Conservation (phyloP, 2,797 vertebrate species). For the Notolabrus celidotus region DNA sequence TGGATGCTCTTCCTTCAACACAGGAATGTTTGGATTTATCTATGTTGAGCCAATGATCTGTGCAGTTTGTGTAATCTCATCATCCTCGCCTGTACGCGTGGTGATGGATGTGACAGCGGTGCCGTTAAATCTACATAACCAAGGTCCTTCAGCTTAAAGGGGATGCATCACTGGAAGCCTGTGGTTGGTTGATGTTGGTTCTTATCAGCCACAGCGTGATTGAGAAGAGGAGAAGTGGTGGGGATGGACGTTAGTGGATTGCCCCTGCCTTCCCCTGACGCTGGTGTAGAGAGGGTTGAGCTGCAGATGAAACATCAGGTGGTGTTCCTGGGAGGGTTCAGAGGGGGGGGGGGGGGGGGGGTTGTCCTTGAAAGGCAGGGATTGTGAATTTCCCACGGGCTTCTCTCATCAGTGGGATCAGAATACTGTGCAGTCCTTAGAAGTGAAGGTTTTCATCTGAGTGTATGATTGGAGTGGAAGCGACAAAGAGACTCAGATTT, state of each 20-base stretch:
- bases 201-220: conserved; percentile 23
- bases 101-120: conserved; percentile 53
- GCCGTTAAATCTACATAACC: conserved; percentile 51
- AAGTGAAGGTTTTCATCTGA: conserved; percentile 15
- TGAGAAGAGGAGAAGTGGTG: conserved; percentile 42
- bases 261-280: conserved; percentile 15
- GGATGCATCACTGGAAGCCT: conserved; percentile 30
- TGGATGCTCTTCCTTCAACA: neutral
- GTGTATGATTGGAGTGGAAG: conserved; percentile 20
- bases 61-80: conserved; percentile 42
- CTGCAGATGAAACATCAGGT: conserved; percentile 48
- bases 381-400: conserved; percentile 24
- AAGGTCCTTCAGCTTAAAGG: conserved; percentile 58
- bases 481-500: neutral
- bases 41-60: conserved; percentile 8
- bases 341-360: conserved; percentile 27
- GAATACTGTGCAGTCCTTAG: conserved; percentile 4
- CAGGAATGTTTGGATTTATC: conserved; percentile 7
- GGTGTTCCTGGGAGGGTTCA: conserved; percentile 26
- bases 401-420: conserved; percentile 37
- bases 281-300: neutral
- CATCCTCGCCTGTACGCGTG: conserved; percentile 5
- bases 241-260: conserved; percentile 33
- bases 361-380: conserved; percentile 59
- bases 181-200: conserved; percentile 18